Evolutionary conservation across 2,797 vertebrate species (phyloP), one percentile per base, ranked within the genome.

Genomic region (Phylloscopus collybita): DNA sequence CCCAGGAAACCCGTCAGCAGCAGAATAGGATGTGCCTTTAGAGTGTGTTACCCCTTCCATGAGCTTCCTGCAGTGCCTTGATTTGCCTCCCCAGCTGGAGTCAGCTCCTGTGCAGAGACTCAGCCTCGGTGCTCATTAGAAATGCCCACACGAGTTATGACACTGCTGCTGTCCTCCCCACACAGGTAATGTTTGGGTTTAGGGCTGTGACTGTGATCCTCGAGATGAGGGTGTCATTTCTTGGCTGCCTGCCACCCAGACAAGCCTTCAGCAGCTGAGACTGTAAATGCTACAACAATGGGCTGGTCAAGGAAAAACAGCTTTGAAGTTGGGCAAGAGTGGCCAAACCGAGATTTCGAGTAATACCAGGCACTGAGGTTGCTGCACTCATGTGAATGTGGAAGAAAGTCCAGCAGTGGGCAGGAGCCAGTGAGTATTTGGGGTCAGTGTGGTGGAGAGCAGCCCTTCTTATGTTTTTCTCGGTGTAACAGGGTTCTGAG

Each of bases 181-280:
- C 36, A 50, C 12, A 42, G 83, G 62, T 79, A 30, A 92, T 73
- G 62, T 50, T 86, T 81, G 80, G 76, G 34, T 86, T 86, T 38
- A 44, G 60, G 47, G 66, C 64, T 45, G 4, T 60, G 88, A 92
- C 73, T 92, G 70, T 16, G 56, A 84, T 38, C 76, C 91, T 93
- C 25, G 51, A 84, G 70, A 76, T 9, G 40, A 95, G 75, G 82
- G 16, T 84, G 88, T 90, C n/a, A 96, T 82, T 95, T 76, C 92
- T 85, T 97, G 95, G 95, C 94, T 61, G 65, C 16, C 80, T 81
- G 95, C 91, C 95, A 93, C 38, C 60, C 76, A 93, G 95, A 92
- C 91, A 62, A 79, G 75, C 27, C 84, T 72, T 61, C 1, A 65
- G 92, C 89, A 82, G 62, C 45, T n/a, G 66, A 70, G 85, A 86